Evolutionary conservation across 2,888 invertebrate species (phyloP).

Genomic region (Caradrina clavipalpis): DNA sequence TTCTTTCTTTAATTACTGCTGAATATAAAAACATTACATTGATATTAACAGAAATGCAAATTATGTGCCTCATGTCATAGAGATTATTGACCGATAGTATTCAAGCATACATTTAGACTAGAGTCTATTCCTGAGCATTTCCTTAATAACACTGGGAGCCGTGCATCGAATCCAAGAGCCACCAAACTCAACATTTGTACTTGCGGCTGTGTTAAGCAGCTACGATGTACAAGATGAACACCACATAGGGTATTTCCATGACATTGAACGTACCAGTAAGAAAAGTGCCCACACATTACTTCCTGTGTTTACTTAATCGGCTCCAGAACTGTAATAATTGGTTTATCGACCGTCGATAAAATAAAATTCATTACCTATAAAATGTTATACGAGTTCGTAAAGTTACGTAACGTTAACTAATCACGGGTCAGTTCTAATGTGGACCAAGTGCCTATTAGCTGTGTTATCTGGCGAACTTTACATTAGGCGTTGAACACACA

Average conservation of each 20-base stretch:
- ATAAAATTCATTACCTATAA: conserved; percentile 49
- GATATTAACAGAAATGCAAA: too few species aligned
- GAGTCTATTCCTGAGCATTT: too few species aligned
- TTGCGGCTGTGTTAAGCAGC: too few species aligned
- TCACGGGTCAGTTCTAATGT: conserved; percentile 54
- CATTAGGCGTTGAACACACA: conserved; percentile 40
- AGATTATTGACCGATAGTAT: background rate
- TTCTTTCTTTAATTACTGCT: too few species aligned
- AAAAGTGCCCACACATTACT: conserved; percentile 26
- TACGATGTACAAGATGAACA: too few species aligned
- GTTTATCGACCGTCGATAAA: conserved; percentile 50
- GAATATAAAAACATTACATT: too few species aligned
- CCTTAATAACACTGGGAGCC: too few species aligned
- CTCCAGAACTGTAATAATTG: conserved; percentile 44
- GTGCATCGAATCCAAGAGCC: too few species aligned
- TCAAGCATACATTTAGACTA: too few species aligned
- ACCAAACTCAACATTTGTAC: too few species aligned
- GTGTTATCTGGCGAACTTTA: conserved; percentile 58
- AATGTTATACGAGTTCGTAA: conserved; percentile 49
- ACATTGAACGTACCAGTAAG: background rate
- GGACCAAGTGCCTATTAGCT: conserved; percentile 46
- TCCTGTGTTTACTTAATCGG: conserved; percentile 38
- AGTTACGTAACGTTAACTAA: conserved; percentile 54
- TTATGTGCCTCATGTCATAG: too few species aligned
- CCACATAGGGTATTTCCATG: background rate